Conservation (phyloP, 1,140 invertebrate species). For the Holcopasites calliopsidis region DNA sequence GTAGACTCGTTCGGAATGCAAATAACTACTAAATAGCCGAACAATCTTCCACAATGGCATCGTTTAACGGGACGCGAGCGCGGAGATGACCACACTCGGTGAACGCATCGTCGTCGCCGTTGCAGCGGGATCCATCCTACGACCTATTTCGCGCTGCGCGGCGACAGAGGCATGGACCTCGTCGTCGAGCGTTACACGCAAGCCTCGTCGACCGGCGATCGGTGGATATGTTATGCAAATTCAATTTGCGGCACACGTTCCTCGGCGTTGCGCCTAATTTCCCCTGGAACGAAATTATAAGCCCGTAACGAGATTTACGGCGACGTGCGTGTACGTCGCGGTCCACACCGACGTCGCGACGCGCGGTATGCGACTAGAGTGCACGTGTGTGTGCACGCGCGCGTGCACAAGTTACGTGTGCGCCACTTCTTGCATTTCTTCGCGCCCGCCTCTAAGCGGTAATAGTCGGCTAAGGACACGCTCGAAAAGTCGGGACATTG, state of each 20-base stretch:
- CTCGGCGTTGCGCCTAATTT: conserved; percentile 62
- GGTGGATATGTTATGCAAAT: conserved; percentile 69
- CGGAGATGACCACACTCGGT: conserved; percentile 6
- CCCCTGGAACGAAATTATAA: conserved; percentile 68
- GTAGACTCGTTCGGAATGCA: conserved; percentile 27
- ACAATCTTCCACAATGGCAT: conserved; percentile 3
- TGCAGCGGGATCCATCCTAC: conserved; percentile 42
- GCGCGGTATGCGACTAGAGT: background rate
- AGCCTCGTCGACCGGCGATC: conserved; percentile 45
- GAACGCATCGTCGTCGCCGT: conserved; percentile 3
- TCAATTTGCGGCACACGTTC: conserved; percentile 52
- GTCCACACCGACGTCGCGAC: no score
- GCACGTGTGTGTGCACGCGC: no score
- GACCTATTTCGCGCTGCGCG: conserved; percentile 49
- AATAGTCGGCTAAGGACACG: conserved; percentile 27
- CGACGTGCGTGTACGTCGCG: conserved; percentile 43
- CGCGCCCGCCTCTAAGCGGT: conserved; percentile 19
- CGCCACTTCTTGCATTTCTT: conserved; percentile 36
- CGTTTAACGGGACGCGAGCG: conserved; percentile 8
- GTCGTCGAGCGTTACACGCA: conserved; percentile 21
- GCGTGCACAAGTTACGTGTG: background rate
- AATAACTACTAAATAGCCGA: background rate
- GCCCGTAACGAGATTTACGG: conserved; percentile 65
- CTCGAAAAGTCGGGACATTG: conserved; percentile 38
- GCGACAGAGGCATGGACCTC: conserved; percentile 36